A percentile compares a stretch with the other conserved stretches of the same genome.
These are phyloP conservation scores for Capra hircus DNA, from an alignment of 2,113 vertebrate genomes.

Conservation along the genomic window DNA sequence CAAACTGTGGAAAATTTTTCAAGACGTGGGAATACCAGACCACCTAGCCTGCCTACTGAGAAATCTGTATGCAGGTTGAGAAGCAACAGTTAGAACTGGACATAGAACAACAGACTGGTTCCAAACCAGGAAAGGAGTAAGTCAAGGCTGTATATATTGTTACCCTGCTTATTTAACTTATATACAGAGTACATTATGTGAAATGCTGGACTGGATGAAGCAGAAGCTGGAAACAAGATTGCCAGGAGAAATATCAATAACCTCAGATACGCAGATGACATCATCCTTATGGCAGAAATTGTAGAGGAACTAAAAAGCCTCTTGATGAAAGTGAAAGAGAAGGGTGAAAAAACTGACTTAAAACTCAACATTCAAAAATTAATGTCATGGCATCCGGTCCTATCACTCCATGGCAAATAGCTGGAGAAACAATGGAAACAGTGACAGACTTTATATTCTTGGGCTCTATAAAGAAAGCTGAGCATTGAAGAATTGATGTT, in stretches of 20 bases:
- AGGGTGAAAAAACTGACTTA: background rate
- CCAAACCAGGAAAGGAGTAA: background rate
- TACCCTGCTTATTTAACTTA: background rate
- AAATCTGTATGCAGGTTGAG: background rate
- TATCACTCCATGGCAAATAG: background rate
- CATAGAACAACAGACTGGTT: background rate
- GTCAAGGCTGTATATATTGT: background rate
- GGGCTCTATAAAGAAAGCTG: background rate
- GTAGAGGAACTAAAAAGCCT: background rate
- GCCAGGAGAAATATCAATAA: background rate
- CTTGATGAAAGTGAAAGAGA: background rate
- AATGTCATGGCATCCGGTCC: background rate
- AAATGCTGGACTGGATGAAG: background rate
- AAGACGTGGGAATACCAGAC: background rate
- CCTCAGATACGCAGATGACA: fast-evolving
- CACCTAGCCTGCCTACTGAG: background rate
- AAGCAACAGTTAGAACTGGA: background rate
- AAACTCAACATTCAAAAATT: background rate
- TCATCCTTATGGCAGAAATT: background rate
- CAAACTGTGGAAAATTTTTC: background rate
- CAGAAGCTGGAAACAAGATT: background rate
- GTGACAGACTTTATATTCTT: too few species aligned
- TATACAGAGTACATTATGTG: background rate
- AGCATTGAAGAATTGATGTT: background rate
- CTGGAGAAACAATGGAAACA: background rate